These are phyloP conservation scores for Trematomus loennbergii DNA, from an alignment of 2,113 vertebrate genomes.

Conservation along the genomic window DNA sequence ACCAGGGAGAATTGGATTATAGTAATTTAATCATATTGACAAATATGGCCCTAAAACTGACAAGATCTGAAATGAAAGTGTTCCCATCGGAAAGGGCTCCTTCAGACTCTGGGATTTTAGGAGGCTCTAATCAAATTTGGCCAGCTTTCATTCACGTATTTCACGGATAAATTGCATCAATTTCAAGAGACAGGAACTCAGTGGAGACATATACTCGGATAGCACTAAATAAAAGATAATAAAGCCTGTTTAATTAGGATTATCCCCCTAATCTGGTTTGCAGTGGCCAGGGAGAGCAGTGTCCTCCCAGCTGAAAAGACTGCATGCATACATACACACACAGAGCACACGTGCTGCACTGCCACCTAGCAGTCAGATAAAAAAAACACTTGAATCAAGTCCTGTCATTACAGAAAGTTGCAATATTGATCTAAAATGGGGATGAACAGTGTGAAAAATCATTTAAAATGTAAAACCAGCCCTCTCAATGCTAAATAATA, in stretches of 20 bases:
- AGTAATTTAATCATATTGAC: conserved; percentile 51
- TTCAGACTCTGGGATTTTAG: conserved; percentile 10
- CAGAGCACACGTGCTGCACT: conserved; percentile 50
- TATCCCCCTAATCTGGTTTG: conserved; percentile 72
- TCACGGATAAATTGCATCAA: conserved; percentile 24
- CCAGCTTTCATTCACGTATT: conserved; percentile 28
- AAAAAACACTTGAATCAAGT: conserved; percentile 28
- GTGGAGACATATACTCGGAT: conserved; percentile 51
- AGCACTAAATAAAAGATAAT: conserved; percentile 69
- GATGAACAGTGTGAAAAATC: background rate
- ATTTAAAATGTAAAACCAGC: conserved; percentile 13
- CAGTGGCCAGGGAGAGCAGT: conserved; percentile 52
- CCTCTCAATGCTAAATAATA: background rate
- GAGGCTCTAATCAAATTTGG: conserved; percentile 26
- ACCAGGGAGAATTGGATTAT: conserved; percentile 40
- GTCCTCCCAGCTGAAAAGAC: conserved; percentile 36
- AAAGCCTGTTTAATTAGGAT: conserved; percentile 69
- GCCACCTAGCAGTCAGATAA: conserved; percentile 73
- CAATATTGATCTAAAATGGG: background rate
- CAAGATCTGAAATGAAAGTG: too few species aligned
- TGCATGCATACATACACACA: background rate
- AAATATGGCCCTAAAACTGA: conserved; percentile 2
- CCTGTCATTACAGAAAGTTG: background rate
- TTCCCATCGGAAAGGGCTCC: background rate
- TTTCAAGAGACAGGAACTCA: conserved; percentile 47